A percentile compares a stretch with the other conserved stretches of the same genome.
Conservation (phyloP, 2,113 vertebrate species). For the Cercocebus atys region DNA sequence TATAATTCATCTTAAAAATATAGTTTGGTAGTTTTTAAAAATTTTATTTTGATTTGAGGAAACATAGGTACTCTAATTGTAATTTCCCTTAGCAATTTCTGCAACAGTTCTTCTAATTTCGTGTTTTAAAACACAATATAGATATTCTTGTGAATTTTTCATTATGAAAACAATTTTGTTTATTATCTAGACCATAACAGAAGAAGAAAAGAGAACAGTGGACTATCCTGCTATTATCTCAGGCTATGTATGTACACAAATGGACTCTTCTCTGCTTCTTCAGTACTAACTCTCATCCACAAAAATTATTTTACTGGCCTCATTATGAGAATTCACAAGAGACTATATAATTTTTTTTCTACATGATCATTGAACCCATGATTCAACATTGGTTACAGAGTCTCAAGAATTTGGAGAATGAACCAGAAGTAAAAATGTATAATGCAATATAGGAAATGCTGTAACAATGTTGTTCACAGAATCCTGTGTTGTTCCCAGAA, state of each 20-base stretch:
- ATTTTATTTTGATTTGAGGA: conserved; percentile 19
- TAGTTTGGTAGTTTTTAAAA: background rate
- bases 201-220: background rate
- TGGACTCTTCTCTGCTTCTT: background rate
- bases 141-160: background rate
- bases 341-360: background rate
- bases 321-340: background rate
- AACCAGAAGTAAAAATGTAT: background rate
- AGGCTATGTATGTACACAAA: background rate
- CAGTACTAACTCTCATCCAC: background rate
- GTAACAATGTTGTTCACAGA: background rate
- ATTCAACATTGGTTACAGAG: background rate
- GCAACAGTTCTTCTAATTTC: background rate
- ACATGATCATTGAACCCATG: background rate
- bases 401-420: background rate
- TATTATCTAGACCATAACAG: background rate
- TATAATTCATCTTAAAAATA: background rate
- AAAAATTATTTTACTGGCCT: background rate
- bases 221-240: background rate
- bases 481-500: background rate
- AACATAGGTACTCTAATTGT: background rate
- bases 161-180: background rate
- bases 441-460: background rate
- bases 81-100: background rate
- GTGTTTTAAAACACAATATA: background rate